phyloP scores from a whole-genome alignment of 2,797 vertebrate species.

The Halcyon chelicuti region DNA sequence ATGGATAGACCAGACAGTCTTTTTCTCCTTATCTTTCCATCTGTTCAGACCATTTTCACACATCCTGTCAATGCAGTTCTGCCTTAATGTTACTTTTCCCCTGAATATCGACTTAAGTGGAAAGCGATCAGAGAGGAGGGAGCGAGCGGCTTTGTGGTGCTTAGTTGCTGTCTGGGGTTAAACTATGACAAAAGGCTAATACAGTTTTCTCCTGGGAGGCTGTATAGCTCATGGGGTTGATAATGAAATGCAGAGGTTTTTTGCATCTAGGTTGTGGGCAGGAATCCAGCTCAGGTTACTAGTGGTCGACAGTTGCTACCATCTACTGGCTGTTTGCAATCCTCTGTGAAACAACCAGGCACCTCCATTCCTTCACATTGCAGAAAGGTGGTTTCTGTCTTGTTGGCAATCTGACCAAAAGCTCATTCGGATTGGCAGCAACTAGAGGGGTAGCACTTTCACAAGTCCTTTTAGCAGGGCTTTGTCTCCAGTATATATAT shows the following conservation, averaged over 20 bases:
- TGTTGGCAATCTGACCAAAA: neutral
- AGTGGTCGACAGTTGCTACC: conserved; percentile 63
- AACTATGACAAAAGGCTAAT: neutral
- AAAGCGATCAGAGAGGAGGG: neutral
- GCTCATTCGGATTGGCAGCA: neutral
- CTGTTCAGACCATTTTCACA: neutral
- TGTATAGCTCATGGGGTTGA: neutral
- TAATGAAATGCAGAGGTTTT: neutral
- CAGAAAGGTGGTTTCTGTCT: neutral
- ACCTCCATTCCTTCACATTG: fast-evolving
- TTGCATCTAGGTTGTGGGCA: neutral
- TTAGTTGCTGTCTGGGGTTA: neutral
- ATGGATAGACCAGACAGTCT: neutral
- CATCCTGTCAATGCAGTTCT: neutral
- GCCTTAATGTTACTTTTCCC: conserved; percentile 28
- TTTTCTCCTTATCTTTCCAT: conserved; percentile 12
- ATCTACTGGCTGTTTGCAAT: conserved; percentile 38
- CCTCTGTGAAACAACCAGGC: neutral
- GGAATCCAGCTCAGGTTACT: neutral
- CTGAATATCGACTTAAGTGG: conserved; percentile 41
- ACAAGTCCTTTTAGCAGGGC: neutral
- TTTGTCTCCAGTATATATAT: neutral
- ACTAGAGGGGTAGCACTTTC: neutral
- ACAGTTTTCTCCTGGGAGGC: neutral
- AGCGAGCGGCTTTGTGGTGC: neutral